Evolutionary conservation across 2,113 vertebrate genomes (phyloP), one percentile per base, ranked within the genome.

Genomic region (Mugil cephalus): DNA sequence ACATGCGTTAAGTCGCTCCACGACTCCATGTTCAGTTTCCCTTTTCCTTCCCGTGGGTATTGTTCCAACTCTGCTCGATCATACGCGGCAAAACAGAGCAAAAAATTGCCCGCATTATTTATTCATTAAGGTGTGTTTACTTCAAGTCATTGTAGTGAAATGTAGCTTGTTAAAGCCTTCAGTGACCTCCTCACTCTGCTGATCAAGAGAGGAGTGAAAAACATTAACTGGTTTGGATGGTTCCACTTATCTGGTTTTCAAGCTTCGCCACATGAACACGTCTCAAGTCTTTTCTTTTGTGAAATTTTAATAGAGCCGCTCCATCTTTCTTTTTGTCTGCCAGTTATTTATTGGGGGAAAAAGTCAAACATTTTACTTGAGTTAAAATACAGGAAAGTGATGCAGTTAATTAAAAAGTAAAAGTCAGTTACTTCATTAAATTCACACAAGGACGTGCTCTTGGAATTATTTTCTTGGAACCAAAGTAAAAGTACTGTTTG

Each of bases 81-180:
- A 51, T 69, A 62, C 42, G 46, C 40, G 24, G 18, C 30, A 56
- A n/a, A 71, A 43, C 12, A 10, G 9, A 61, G 42, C n/a, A 40
- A 60, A 66, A 55, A 11, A 47, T 46, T 43, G 21, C 35, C 35
- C 24, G 18, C 46, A 39, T 74, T 54, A 54, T 60, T 66, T 80
- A 76, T 65, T 62, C 4, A 55, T 34, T 12, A 53, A 69, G 43
- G 42, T 75, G 60, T 69, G 39, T 77, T 74, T 61, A 68, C 51
- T 53, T 53, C 39, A 63, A 68, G 53, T 73, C 12, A 59, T 78
- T 65, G 24, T 61, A 73, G 6, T 63, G 64, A 66, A 74, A 68
- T 40, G 48, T 38, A 72, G 63, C 65, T 61, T 65, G 39, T 67
- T 54, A 56, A 48, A 56, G 51, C 43, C 21, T 70, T 38, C 15